Base-by-base conservation (phyloP, 2,888 invertebrate genomes). In the Diaprepes abbreviatus region DNA sequence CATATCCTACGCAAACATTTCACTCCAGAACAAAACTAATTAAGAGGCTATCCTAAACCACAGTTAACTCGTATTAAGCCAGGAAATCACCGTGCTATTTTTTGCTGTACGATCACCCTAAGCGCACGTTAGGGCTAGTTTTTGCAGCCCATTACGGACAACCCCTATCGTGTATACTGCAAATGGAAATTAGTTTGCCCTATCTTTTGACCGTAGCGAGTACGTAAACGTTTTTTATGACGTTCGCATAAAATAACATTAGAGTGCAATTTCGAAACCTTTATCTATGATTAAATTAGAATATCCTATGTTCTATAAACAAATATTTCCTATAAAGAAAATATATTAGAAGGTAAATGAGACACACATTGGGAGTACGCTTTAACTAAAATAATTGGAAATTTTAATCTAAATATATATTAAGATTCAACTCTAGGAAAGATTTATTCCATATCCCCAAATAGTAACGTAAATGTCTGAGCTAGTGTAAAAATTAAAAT, bases 11-110 rank as follows among this genome's bases (percentile, higher is more conserved):
- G n/a, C 43, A 38, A 54, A 31, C 43, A 57, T 57, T 65, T 55
- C 65, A 12, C 45, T 55, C 55, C 19, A 12, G 43, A 55, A 64
- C 65, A 63, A 68, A 68, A 63, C 68, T 69, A 69, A 69, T 69
- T 69, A 69, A 69, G 64, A 69, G 69, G 52, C 69, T 64, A 64
- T 58, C 59, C 69, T 58, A 57, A 69, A 69, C 64, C 64, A 58
- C 64, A 58, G 54, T 69, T 69, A 69, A 64, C 69, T 63, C 64
- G 58, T 59, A 64, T 69, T 69, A 69, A 69, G 59, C 58, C 54
- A 45, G 57, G 52, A 55, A 66, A 66, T 66, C 50, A 66, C 65
- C 55, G 65, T 55, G 33, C 28, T 16, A 35, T 57, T 65, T 65
- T 65, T 65, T 65, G 65, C 48, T 28, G 12, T 28, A 43, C 40